Evolutionary conservation across 2,113 vertebrate genomes (phyloP).

Genomic region (Psammodynastes pulverulentus): DNA sequence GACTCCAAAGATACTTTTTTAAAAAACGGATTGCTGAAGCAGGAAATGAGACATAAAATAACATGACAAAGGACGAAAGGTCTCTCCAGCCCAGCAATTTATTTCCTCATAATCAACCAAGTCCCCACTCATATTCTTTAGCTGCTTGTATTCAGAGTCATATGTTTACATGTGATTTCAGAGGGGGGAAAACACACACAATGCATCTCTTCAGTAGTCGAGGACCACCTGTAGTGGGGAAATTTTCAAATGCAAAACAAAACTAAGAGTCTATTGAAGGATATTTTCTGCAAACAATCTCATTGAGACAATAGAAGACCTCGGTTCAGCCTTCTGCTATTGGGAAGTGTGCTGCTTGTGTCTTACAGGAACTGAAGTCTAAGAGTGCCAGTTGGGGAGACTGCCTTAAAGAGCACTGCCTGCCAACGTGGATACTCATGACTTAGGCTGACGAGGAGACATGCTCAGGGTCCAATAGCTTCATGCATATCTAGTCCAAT

Average conservation of each 20-base stretch:
- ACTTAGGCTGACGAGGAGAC: neutral
- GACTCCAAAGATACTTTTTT: neutral
- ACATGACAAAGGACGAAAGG: neutral
- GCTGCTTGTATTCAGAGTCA: neutral
- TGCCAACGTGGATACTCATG: neutral
- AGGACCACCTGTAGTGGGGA: neutral
- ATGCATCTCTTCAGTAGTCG: neutral
- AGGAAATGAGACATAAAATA: neutral
- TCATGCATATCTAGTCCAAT: neutral
- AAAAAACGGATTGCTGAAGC: neutral
- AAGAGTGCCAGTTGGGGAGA: neutral
- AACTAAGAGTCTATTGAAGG: neutral
- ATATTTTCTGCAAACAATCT: neutral
- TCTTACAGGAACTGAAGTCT: neutral
- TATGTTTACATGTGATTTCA: neutral
- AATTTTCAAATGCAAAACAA: neutral
- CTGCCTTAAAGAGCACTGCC: neutral
- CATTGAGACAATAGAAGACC: neutral
- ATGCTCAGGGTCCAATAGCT: neutral
- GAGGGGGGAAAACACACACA: neutral
- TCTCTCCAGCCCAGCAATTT: neutral
- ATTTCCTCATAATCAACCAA: neutral
- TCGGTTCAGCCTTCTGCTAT: too few species aligned
- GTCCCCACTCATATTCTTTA: neutral
- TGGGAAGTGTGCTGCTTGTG: neutral